Evolutionary conservation across 2,797 vertebrate genomes (phyloP).

Genomic region (Bucorvus abyssinicus): DNA sequence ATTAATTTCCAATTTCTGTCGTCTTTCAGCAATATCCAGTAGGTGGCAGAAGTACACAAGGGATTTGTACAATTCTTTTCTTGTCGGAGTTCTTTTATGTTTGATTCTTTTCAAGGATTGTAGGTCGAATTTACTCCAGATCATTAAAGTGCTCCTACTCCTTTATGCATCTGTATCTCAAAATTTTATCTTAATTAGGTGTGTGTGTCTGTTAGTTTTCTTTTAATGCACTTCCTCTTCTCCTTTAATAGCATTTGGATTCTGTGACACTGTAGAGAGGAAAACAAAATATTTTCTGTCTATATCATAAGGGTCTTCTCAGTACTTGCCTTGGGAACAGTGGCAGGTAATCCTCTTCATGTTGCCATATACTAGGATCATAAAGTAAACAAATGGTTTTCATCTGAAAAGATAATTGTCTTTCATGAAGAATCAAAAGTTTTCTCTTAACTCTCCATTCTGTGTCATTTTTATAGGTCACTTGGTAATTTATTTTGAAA

Average conservation of each 20-base stretch:
- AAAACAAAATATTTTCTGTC: neutral
- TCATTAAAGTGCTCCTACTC: neutral
- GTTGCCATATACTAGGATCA: neutral
- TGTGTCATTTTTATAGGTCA: neutral
- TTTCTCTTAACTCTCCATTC: neutral
- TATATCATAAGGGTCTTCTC: neutral
- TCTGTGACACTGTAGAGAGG: neutral
- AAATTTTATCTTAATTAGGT: neutral
- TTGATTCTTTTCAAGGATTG: neutral
- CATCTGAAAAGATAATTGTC: neutral
- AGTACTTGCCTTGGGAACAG: neutral
- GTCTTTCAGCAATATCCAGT: neutral
- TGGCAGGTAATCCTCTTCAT: neutral
- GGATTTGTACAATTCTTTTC: neutral
- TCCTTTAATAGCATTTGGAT: neutral
- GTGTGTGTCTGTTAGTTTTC: neutral
- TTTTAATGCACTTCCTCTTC: neutral
- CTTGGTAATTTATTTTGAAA: neutral
- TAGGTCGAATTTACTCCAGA: neutral
- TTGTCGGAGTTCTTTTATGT: slow-evolving; percentile 56
- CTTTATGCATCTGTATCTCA: neutral
- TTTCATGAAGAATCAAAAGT: neutral
- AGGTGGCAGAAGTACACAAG: slow-evolving; percentile 32
- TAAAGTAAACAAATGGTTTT: neutral
- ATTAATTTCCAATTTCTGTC: neutral